Evolutionary conservation across 2,888 invertebrate species (phyloP).

Genomic region (Masnerella sp.): DNA sequence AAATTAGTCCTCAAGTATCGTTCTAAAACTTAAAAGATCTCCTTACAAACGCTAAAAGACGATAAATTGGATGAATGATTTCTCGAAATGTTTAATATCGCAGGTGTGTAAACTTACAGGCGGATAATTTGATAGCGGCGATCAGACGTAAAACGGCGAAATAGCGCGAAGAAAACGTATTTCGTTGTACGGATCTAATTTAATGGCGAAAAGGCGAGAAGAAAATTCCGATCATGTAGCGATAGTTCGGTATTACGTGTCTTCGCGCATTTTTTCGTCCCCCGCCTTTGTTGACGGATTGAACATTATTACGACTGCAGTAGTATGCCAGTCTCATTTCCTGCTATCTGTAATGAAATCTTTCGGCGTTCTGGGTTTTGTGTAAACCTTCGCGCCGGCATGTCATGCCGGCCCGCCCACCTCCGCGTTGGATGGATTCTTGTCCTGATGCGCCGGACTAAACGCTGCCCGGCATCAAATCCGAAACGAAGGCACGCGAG

Average conservation of each 20-base stretch:
- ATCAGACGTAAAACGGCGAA: constrained; percentile 14
- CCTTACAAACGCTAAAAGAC: constrained; percentile 2
- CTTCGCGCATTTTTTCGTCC: constrained; percentile 28
- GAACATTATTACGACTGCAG: constrained; percentile 69
- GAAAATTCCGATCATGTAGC: constrained; percentile 30
- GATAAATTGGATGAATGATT: background rate
- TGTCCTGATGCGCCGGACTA: constrained; percentile 31
- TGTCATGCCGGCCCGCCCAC: constrained; percentile 32
- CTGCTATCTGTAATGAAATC: constrained; percentile 74
- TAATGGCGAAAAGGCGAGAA: constrained; percentile 19
- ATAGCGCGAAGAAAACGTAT: constrained; percentile 12
- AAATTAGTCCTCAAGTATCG: too few species aligned
- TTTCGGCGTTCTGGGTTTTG: constrained; percentile 60
- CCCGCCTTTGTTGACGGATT: constrained; percentile 61
- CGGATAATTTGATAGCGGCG: constrained; percentile 14
- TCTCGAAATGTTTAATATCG: constrained; percentile 1
- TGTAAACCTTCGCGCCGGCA: constrained; percentile 40
- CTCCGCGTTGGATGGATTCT: constrained; percentile 16
- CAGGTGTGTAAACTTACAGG: constrained; percentile 2
- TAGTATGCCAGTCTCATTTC: constrained; percentile 68
- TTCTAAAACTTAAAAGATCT: too few species aligned
- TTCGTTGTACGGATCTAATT: constrained; percentile 28
- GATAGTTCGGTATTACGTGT: constrained; percentile 43
- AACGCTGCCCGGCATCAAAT: constrained; percentile 21
- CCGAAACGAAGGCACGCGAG: constrained; percentile 42